phyloP scores from a whole-genome alignment of 1,140 invertebrate genomes.

The Drosophila nigromelanica region DNA sequence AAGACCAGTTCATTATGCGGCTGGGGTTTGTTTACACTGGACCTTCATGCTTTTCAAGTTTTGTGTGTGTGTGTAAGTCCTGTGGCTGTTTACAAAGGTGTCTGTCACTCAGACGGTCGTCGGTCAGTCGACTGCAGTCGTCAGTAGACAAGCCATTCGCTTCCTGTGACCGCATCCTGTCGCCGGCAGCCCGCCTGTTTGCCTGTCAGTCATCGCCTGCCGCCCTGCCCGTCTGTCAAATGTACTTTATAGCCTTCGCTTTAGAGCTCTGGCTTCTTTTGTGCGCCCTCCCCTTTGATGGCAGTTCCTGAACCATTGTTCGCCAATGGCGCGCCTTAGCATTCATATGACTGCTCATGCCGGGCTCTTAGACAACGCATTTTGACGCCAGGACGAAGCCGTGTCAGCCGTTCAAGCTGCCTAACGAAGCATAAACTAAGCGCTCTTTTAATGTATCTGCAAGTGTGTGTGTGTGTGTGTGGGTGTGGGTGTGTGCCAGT shows the following conservation, averaged over 20 bases:
- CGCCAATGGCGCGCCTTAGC: constrained; percentile 38
- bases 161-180: constrained; percentile 77
- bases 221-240: constrained; percentile 26
- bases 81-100: constrained; percentile 71
- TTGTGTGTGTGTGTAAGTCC: constrained; percentile 14
- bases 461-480: constrained; percentile 8
- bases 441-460: constrained; percentile 42
- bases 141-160: constrained; percentile 54
- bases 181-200: constrained; percentile 50
- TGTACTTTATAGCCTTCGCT: constrained; percentile 47
- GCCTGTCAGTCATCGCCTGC: constrained; percentile 9
- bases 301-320: constrained; percentile 36
- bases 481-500: constrained; percentile 25
- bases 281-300: not conserved
- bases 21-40: constrained; percentile 57
- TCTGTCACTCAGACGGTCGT: constrained; percentile 57
- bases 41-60: constrained; percentile 11
- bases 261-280: constrained; percentile 2
- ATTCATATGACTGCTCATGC: constrained; percentile 62
- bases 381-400: constrained; percentile 62
- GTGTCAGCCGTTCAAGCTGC: constrained; percentile 30
- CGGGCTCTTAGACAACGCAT: constrained; percentile 45
- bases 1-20: constrained; percentile 60
- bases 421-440: constrained; percentile 67
- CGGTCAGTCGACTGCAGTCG: constrained; percentile 69